Percentiles rank a stretch among this genome's conserved stretches.
Conservation (phyloP, 2,113 vertebrate species). For the Parotia lawesii region DNA sequence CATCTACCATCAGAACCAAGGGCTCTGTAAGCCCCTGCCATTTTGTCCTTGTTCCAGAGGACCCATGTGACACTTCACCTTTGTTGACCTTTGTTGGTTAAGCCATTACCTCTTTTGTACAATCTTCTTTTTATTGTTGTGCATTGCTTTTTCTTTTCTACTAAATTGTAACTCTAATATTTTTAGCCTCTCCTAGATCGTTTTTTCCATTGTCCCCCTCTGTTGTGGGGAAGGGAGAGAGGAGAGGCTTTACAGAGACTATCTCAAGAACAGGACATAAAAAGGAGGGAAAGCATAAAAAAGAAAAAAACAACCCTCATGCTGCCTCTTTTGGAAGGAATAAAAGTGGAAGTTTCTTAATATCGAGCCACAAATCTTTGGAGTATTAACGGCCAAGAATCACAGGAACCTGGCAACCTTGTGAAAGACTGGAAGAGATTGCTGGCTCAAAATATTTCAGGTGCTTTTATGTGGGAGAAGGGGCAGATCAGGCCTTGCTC, state of each 20-base stretch:
- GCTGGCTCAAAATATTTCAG: background rate
- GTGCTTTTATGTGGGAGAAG: background rate
- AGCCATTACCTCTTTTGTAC: background rate
- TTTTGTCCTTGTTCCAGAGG: background rate
- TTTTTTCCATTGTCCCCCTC: rapidly evolving
- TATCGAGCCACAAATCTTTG: background rate
- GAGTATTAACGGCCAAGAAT: background rate
- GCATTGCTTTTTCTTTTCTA: no score
- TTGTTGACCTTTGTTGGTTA: background rate
- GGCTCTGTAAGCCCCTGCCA: rapidly evolving
- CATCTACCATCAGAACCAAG: background rate
- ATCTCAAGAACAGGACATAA: background rate
- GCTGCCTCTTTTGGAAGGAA: background rate
- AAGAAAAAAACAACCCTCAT: background rate
- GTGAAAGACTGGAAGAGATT: background rate
- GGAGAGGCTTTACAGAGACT: background rate
- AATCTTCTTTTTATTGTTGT: background rate
- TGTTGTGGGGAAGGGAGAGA: background rate
- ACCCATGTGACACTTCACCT: background rate
- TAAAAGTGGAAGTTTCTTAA: background rate
- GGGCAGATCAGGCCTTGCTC: background rate
- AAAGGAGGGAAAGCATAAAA: background rate
- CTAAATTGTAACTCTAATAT: background rate
- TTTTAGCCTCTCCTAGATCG: background rate
- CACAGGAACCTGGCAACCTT: background rate